These are phyloP conservation scores for Grammomys surdaster DNA, from an alignment of 2,113 vertebrate genomes.

Conservation along the genomic window DNA sequence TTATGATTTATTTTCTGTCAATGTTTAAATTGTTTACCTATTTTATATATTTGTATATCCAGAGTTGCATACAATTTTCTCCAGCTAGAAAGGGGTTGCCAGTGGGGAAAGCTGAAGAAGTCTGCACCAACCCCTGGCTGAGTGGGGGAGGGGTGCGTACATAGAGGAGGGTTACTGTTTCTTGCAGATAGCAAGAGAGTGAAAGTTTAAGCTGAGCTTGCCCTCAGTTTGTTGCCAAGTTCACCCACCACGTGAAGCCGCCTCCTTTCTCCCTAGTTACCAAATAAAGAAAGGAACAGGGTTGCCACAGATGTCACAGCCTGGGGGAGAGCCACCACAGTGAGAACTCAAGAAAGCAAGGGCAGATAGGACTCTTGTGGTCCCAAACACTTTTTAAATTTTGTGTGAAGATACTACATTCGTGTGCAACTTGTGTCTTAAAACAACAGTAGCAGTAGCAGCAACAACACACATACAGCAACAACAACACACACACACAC, in stretches of 20 bases:
- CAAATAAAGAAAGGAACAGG: background rate
- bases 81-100: background rate
- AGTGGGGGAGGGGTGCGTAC: accelerated
- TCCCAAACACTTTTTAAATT: background rate
- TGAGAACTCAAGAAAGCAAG: background rate
- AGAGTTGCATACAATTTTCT: background rate
- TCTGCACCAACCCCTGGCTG: accelerated
- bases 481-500: background rate
- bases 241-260: background rate
- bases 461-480: background rate
- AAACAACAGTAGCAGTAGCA: background rate
- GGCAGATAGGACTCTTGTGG: background rate
- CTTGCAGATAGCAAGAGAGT: background rate
- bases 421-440: background rate
- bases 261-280: background rate
- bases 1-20: background rate
- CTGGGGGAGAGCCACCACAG: background rate
- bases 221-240: background rate
- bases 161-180: background rate
- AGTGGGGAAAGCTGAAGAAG: background rate
- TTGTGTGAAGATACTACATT: background rate
- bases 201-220: background rate
- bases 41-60: background rate
- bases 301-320: background rate
- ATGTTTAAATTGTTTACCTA: background rate